These are phyloP conservation scores for Unio pictorum DNA, from an alignment of 2,888 invertebrate species.

Conservation along the genomic window DNA sequence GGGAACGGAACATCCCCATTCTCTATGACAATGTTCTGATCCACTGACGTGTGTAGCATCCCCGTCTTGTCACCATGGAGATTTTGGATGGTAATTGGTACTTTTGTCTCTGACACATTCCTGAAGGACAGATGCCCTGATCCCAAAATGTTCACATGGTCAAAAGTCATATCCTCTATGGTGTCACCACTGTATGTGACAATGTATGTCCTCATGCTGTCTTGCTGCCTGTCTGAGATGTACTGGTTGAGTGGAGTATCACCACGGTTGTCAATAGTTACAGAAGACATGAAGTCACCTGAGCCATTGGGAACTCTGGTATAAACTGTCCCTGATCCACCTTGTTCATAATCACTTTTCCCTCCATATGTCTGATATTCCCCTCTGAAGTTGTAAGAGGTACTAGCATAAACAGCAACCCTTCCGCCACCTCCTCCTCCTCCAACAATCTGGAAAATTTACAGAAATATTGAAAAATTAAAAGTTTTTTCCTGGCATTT, in stretches of 20 bases:
- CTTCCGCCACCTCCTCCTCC: slow-evolving; percentile 60
- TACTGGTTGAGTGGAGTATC: slow-evolving; percentile 35
- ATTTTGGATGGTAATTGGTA: slow-evolving; percentile 31
- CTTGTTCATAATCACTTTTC: slow-evolving; percentile 39
- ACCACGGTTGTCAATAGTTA: slow-evolving; percentile 49
- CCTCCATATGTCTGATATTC: slow-evolving; percentile 46
- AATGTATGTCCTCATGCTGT: slow-evolving; percentile 48
- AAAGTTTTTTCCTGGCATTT: not conserved
- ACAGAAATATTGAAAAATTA: slow-evolving; percentile 4
- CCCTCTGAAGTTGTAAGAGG: slow-evolving; percentile 40
- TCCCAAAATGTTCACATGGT: slow-evolving; percentile 38
- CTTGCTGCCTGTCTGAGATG: slow-evolving; percentile 27
- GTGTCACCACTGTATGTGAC: slow-evolving; percentile 21
- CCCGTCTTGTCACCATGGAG: slow-evolving; percentile 53
- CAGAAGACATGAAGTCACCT: slow-evolving; percentile 16
- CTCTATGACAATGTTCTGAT: slow-evolving; percentile 32
- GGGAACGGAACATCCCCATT: slow-evolving; percentile 51
- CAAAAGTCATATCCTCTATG: slow-evolving; percentile 26
- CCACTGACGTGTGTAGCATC: slow-evolving; percentile 45
- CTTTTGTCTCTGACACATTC: slow-evolving; percentile 15
- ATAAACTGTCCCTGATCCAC: slow-evolving; percentile 54
- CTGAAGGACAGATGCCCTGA: slow-evolving; percentile 47
- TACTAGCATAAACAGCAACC: slow-evolving; percentile 43
- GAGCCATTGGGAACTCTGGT: slow-evolving; percentile 22
- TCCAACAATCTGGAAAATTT: slow-evolving; percentile 27